These are phyloP conservation scores for Pseudoips prasinana DNA, from an alignment of 2,888 invertebrate species.

Conservation along the genomic window DNA sequence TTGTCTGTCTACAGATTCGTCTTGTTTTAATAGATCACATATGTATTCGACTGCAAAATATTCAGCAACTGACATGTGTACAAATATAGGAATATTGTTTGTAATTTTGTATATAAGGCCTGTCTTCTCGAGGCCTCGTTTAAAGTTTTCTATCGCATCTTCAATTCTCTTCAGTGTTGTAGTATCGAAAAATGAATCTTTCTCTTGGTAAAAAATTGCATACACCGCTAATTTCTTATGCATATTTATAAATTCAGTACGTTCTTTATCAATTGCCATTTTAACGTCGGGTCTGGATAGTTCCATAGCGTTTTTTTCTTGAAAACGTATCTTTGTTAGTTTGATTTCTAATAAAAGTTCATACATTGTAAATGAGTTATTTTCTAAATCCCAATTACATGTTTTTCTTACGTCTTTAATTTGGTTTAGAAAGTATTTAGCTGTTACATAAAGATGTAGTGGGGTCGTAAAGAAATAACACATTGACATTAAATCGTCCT, in stretches of 20 bases:
- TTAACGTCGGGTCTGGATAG: slow-evolving; percentile 13
- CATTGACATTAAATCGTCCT: background rate
- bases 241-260: slow-evolving; percentile 5
- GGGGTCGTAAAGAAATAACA: slow-evolving; percentile 6
- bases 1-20: too few relatives aligned
- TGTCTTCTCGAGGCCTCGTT: background rate
- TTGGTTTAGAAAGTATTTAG: slow-evolving; percentile 10
- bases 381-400: slow-evolving; percentile 8
- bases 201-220: slow-evolving; percentile 4
- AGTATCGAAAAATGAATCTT: too few relatives aligned
- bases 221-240: slow-evolving; percentile 18
- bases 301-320: slow-evolving; percentile 19
- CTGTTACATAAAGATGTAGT: slow-evolving; percentile 14
- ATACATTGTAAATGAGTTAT: slow-evolving; percentile 10
- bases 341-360: slow-evolving; percentile 16
- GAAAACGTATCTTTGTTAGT: slow-evolving; percentile 17
- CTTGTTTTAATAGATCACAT: too few relatives aligned
- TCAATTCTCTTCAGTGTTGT: too few relatives aligned
- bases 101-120: background rate
- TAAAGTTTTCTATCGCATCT: too few relatives aligned
- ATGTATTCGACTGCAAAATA: background rate
- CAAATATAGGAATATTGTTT: too few relatives aligned
- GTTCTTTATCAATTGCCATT: slow-evolving; percentile 9
- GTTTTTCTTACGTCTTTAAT: slow-evolving; percentile 8
- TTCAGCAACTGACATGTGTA: too few relatives aligned